A percentile compares a stretch with the other conserved stretches of the same genome.
phyloP scores from a whole-genome alignment of 1,140 invertebrate genomes.

The Hypothenemus hampei region DNA sequence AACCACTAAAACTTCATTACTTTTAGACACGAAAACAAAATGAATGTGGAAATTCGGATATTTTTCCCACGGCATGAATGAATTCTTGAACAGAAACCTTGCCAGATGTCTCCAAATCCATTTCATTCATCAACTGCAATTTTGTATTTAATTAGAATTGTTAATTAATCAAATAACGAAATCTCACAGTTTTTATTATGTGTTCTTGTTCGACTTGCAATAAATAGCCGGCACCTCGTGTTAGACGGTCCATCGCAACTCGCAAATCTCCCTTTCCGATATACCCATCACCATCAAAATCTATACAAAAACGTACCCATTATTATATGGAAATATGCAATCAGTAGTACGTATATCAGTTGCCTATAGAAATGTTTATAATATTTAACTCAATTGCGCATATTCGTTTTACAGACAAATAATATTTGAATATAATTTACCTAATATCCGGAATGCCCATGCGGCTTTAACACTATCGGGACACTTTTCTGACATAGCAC shows the following conservation, averaged over 20 bases:
- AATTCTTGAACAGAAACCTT: constrained; percentile 53
- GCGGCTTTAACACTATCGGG: constrained; percentile 62
- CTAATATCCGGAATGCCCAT: constrained; percentile 75
- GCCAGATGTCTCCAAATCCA: constrained; percentile 51
- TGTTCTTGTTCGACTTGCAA: constrained; percentile 42
- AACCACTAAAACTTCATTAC: background rate
- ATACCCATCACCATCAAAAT: constrained; percentile 57
- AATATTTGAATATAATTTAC: no score
- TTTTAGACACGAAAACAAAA: constrained; percentile 52
- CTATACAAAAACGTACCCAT: constrained; percentile 46
- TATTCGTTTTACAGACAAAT: no score
- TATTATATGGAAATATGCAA: no score
- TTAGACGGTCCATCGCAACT: constrained; percentile 50
- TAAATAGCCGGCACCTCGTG: constrained; percentile 31
- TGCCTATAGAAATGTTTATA: no score
- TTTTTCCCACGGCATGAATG: constrained; percentile 52
- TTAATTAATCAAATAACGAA: background rate
- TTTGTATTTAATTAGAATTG: background rate
- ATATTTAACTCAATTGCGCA: no score
- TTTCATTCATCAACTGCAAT: constrained; percentile 55
- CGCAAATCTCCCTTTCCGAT: constrained; percentile 52
- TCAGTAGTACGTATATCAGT: no score
- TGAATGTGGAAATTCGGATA: constrained; percentile 54
- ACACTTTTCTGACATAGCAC: constrained; percentile 65
- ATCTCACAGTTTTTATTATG: constrained; percentile 48